Evolutionary conservation across 2,113 vertebrate species (phyloP), one percentile per base, ranked within the genome.

Genomic region (Ibidorhyncha struthersii): DNA sequence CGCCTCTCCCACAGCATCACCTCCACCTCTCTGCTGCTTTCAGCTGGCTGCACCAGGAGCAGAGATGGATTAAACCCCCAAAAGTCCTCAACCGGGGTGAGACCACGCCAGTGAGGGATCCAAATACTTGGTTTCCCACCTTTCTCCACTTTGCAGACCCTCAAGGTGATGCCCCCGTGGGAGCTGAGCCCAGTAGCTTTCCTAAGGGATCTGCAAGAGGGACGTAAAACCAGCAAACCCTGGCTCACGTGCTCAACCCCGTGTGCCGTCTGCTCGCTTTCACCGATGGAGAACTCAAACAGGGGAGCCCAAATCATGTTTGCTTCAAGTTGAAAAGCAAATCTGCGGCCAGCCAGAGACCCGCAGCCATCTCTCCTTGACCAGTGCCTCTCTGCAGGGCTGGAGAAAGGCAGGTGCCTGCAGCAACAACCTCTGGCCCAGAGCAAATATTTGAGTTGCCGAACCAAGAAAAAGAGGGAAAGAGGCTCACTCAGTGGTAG

Each of bases 111-210:
- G 12, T 2, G 7, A 93, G 86, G 34, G 53, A 27, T 8, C 36
- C 41, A 36, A 40, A 16, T 1, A 14, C 8, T 11, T 6, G 5
- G 5, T 40, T 86, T 53, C 67, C 55, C 36, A 6, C 36, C 40
- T 38, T 22, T 30, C 36, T 15, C 34, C 9, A 1, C 30, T 66
- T 50, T 1, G 9, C 86, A 86, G 63, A 2, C 15, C 41, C 61
- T 34, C 32, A 18, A 12, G 38, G 40, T 14, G 66, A 10, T 18
- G 16, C 1, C 16, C 32, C 23, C 1, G 1, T 0, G 1, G 58
- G 82, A 82, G 17, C 47, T 34, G 70, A 88, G 47, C 65, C 66
- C 86, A 18, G 76, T 17, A 32, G 25, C 58, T 52, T 40, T 50
- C 43, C 66, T 12, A 8, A 50, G 41, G 41, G 74, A 40, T 43